Conservation (phyloP, 92 coral and sea anemone genomes). For the Epizoanthus fatuus region DNA sequence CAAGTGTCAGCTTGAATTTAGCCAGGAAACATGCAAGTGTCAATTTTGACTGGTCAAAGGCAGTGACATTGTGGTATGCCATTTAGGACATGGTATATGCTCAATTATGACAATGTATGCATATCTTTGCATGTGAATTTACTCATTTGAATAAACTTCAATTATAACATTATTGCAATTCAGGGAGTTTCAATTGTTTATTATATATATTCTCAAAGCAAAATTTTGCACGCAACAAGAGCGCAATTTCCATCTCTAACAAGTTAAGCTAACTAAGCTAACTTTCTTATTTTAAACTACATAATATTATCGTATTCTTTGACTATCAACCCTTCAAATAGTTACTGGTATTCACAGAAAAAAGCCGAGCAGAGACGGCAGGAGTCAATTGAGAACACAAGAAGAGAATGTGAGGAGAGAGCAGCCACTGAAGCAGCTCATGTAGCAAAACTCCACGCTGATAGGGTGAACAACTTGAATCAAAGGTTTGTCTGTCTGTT, state of each 20-base stretch:
- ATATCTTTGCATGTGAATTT: too few relatives aligned
- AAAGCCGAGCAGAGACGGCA: slow-evolving; percentile 79
- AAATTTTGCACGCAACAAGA: not conserved
- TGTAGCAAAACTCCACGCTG: slow-evolving; percentile 76
- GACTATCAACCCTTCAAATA: not conserved
- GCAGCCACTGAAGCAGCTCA: slow-evolving; percentile 83
- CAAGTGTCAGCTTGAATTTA: too few relatives aligned
- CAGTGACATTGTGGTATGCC: too few relatives aligned
- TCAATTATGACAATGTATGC: too few relatives aligned
- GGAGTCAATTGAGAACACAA: slow-evolving; percentile 77
- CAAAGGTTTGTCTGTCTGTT: slow-evolving; percentile 68
- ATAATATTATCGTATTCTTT: too few relatives aligned
- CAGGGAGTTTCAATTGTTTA: slow-evolving; percentile 12
- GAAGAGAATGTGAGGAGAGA: slow-evolving; percentile 73
- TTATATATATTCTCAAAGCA: slow-evolving; percentile 39
- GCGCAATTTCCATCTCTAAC: not conserved
- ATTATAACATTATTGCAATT: too few relatives aligned
- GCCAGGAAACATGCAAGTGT: too few relatives aligned
- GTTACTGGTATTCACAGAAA: slow-evolving; percentile 67
- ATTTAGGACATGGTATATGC: too few relatives aligned
- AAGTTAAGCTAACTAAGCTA: too few relatives aligned
- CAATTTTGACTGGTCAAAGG: too few relatives aligned
- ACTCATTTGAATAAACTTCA: not conserved
- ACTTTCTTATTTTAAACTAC: not conserved
- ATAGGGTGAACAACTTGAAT: slow-evolving; percentile 70